Base-by-base conservation (phyloP, 2,888 invertebrate genomes). In the Xestia sexstrigata region DNA sequence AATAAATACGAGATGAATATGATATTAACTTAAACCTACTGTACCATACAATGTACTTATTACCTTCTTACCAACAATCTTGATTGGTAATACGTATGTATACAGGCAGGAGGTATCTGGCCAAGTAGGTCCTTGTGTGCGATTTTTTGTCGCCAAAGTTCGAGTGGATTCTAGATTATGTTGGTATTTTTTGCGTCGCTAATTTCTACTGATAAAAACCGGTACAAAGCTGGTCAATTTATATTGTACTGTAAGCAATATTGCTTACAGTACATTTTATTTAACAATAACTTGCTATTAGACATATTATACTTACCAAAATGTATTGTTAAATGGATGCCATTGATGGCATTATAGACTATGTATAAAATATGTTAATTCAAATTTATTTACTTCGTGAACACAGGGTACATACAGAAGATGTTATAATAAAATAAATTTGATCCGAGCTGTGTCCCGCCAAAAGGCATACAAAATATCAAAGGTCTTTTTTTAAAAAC, bases 141-240 rank as follows among this genome's bases (percentile, higher is more conserved):
- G 8, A 26, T 23, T 82, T 79, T 79, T 77, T 77, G 62, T 39
- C 9, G 26, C 23, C 15, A 8, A 17, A 42, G 6, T 55, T 45
- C 9, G 23, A 55, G 23, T 76, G 45, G 17, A 39, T 60, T 45
- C 26, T n/a, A 55, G n/a, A 58, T 55, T 11, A 5, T 35, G 20
- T 11, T 9, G 20, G 20, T 45, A 39, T 45, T 82, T 66, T 66
- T 67, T 82, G 45, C 66, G 62, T n/a, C 26, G n/a, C 2, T 49
- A 23, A 39, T n/a, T n/a, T n/a, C 20, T 30, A 47, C 7, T n/a
- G 45, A 30, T 75, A 49, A 74, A 75, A 65, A 49, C 30, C 9
- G 17, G 11, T 30, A 20, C 23, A 26, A 58, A 20, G 5, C 39
- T 63, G n/a, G 6, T n/a, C 13, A 35, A 35, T 1, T 35, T 35